Conservation (phyloP, 2,888 invertebrate species). For the Dorcus hopei region DNA sequence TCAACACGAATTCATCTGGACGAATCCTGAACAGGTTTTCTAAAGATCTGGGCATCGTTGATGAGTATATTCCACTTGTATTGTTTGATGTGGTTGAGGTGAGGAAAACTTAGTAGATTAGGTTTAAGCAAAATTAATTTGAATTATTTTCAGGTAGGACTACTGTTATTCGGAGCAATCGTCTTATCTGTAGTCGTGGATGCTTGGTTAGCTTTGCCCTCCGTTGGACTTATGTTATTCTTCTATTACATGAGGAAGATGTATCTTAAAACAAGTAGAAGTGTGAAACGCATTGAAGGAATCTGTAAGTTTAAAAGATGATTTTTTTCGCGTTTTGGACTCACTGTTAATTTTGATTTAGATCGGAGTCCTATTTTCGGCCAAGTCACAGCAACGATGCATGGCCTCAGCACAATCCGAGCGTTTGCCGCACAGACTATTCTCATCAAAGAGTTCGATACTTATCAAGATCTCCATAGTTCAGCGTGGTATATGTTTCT, state of each 20-base stretch:
- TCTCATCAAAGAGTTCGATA: constrained; percentile 62
- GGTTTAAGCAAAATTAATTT: background rate
- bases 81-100: constrained; percentile 43
- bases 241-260: constrained; percentile 64
- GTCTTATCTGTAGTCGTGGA: constrained; percentile 68
- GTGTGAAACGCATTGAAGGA: constrained; percentile 67
- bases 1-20: constrained; percentile 45
- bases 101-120: constrained; percentile 11
- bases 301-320: constrained; percentile 52
- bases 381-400: constrained; percentile 70
- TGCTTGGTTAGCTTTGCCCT: constrained; percentile 63
- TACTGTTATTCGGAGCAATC: constrained; percentile 64
- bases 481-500: constrained; percentile 71
- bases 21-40: constrained; percentile 48
- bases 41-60: constrained; percentile 56
- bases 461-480: constrained; percentile 64
- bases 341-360: constrained; percentile 52
- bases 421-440: constrained; percentile 65
- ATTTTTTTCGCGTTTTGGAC: background rate
- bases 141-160: constrained; percentile 8
- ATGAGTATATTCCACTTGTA: constrained; percentile 58
- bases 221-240: constrained; percentile 58
- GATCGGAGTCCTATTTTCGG: constrained; percentile 77
- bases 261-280: constrained; percentile 70
- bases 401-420: constrained; percentile 74